phyloP scores from a whole-genome alignment of 2,888 invertebrate genomes.

The Odontothrips loti region DNA sequence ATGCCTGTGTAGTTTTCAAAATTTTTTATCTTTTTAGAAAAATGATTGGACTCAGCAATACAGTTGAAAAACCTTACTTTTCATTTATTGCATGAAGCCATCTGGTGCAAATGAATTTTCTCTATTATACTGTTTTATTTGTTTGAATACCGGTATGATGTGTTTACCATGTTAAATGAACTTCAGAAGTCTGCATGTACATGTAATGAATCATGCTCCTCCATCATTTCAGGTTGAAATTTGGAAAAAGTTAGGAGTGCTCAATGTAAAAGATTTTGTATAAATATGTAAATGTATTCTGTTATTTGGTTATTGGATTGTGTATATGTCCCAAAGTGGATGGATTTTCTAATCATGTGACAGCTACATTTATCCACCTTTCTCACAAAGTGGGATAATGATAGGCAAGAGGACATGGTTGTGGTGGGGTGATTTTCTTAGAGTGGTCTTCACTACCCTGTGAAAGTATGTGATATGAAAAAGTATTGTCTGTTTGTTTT shows the following conservation, averaged over 20 bases:
- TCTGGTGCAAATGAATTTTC: too few relatives aligned
- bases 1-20: too few relatives aligned
- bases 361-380: neutral
- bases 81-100: too few relatives aligned
- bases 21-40: too few relatives aligned
- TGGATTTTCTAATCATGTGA: neutral
- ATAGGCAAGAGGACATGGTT: neutral
- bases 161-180: too few relatives aligned
- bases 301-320: neutral
- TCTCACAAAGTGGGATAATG: neutral
- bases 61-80: too few relatives aligned
- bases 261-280: neutral
- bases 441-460: constrained; percentile 6
- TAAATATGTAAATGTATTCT: neutral
- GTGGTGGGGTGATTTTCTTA: neutral
- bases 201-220: neutral
- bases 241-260: neutral
- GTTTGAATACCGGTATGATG: too few relatives aligned
- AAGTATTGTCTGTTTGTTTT: neutral
- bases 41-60: too few relatives aligned
- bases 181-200: too few relatives aligned
- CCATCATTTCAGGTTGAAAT: constrained; percentile 3
- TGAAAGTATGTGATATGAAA: constrained; percentile 15
- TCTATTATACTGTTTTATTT: too few relatives aligned
- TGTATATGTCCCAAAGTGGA: neutral